Base-by-base conservation (phyloP, 2,797 vertebrate genomes). In the Coranthus polyacanthus region DNA sequence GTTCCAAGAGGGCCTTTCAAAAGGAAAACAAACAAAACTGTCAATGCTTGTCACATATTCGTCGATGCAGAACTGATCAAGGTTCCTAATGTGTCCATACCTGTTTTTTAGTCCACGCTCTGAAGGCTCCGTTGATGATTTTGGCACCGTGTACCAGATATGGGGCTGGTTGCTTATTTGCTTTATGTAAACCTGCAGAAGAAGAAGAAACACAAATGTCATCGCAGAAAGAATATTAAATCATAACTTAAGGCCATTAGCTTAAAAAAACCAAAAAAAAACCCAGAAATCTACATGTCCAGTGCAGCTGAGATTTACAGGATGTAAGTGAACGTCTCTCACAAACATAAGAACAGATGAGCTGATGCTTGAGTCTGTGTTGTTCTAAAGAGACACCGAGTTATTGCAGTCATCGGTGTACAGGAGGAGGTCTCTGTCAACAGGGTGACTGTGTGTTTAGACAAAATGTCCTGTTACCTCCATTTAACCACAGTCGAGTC, bases 41-140 rank as follows among this genome's bases (percentile, higher is more conserved):
- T 64, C n/a, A 59, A 12, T 20, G 16, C 8, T 8, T 18, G 20
- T 6, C 24, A 12, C 1, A 21, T 13, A 5, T 34, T n/a, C 0
- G 26, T 16, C 36, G 20, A 21, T 0, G 4, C 6, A 20, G 1
- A 13, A 2, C 1, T 1, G 11, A 32, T 22, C 22, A 21, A 10
- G 1, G 0, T 7, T 11, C 11, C 15, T 13, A 3, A 21, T 11
- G 18, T 15, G 15, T 56, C 32, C 84, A 20, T 89, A 98, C 98
- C 95, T 99, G 96, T 88, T 99, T 99, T 89, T 97, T 99, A 46
- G 97, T 99, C 98, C 98, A 99, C 1, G 96, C 95, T 90, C 97
- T 95, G 91, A 99, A 99, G 83, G 97, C 96, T 91, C 96, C 97
- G 17, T 99, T 99, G 84, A 99, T 95, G 86, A 98, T 96, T 94